These are phyloP conservation scores for Pachydiplax longipennis DNA, from an alignment of 2,888 invertebrate genomes.

Conservation along the genomic window DNA sequence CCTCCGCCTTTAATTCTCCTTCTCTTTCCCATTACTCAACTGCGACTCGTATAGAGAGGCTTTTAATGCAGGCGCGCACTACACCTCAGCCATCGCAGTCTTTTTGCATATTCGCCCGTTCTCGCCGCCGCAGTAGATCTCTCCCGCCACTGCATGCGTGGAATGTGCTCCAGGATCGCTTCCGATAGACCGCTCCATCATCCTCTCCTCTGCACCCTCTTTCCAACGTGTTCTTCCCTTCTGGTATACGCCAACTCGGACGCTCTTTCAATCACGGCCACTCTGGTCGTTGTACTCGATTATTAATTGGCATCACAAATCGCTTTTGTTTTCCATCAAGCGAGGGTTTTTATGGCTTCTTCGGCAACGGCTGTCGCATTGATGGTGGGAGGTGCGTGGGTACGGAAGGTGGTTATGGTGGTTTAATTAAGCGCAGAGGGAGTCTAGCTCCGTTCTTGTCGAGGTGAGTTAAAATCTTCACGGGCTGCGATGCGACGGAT, in stretches of 20 bases:
- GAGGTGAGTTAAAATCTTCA: too few species aligned
- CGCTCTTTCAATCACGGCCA: not conserved
- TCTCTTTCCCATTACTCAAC: not conserved
- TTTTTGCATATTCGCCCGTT: not conserved
- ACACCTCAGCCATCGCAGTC: not conserved
- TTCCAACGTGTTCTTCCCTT: not conserved
- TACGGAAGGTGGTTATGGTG: too few species aligned
- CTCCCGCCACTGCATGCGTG: not conserved
- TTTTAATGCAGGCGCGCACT: not conserved
- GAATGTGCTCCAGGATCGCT: not conserved
- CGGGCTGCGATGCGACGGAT: too few species aligned
- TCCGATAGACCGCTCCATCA: not conserved
- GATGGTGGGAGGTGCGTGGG: too few species aligned
- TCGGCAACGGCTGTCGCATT: too few species aligned
- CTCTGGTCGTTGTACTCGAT: not conserved
- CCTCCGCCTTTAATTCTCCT: not conserved
- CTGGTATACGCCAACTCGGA: not conserved
- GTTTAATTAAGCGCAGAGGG: too few species aligned
- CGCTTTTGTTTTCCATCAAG: not conserved
- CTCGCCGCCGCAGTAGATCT: not conserved
- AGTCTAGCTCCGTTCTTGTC: too few species aligned
- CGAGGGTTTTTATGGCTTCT: not conserved
- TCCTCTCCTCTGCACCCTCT: not conserved
- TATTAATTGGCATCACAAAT: not conserved
- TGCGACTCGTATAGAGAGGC: not conserved